phyloP scores from a whole-genome alignment of 2,888 invertebrate species.

The Noctuana brunneofusca region DNA sequence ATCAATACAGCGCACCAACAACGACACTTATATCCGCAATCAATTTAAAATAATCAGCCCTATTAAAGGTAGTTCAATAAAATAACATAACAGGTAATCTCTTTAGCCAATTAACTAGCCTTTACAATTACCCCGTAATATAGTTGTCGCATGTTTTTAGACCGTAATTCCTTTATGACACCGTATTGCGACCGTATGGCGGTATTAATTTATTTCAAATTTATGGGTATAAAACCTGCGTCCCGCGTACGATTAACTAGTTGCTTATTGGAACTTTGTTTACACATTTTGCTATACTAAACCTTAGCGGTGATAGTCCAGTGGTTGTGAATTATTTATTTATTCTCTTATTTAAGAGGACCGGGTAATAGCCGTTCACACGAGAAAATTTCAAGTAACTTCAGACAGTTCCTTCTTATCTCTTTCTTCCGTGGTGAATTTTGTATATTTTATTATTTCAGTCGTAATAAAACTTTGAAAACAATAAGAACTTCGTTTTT shows the following conservation, averaged over 20 bases:
- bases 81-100: slow-evolving; percentile 40
- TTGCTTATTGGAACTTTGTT: neutral
- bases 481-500: no score
- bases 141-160: slow-evolving; percentile 56
- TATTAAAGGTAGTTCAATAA: slow-evolving; percentile 22
- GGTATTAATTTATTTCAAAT: slow-evolving; percentile 30
- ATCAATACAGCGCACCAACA: neutral
- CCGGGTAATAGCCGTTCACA: no score
- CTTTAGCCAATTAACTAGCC: slow-evolving; percentile 52
- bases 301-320: neutral
- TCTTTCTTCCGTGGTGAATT: no score
- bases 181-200: slow-evolving; percentile 19
- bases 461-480: no score
- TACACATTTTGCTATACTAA: neutral
- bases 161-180: slow-evolving; percentile 47
- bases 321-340: no score
- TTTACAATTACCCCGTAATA: slow-evolving; percentile 50
- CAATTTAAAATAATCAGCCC: slow-evolving; percentile 34
- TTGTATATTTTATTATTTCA: no score
- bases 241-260: slow-evolving; percentile 5
- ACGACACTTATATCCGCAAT: slow-evolving; percentile 22
- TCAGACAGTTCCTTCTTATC: no score
- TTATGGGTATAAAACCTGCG: slow-evolving; percentile 20
- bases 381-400: no score
- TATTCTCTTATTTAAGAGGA: no score